Conservation (phyloP, 2,113 vertebrate species). For the Oreotragus oreotragus region DNA sequence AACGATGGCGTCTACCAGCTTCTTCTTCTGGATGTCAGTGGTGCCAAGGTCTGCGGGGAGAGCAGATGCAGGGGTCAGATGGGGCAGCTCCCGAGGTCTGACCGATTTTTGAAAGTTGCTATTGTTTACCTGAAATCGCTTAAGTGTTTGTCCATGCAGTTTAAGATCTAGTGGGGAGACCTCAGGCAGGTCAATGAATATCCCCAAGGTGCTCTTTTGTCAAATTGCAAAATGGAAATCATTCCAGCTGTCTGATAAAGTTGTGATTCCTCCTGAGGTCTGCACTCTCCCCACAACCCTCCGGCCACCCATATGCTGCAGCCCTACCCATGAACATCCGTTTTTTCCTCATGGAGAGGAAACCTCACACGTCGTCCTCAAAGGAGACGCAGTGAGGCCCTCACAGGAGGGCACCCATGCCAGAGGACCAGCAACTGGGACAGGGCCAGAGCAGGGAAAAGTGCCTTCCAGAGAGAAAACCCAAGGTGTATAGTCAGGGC, state of each 20-base stretch:
- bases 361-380: not conserved
- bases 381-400: not conserved
- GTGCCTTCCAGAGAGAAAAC: not conserved
- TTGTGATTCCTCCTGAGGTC: too few relatives aligned
- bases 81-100: fast-evolving
- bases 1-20: conserved; percentile 91
- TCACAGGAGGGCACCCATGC: not conserved
- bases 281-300: too few relatives aligned
- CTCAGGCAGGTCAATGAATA: fast-evolving
- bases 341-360: not conserved
- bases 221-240: not conserved
- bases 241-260: fast-evolving
- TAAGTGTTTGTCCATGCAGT: not conserved
- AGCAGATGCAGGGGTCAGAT: not conserved
- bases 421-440: not conserved
- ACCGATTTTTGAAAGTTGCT: fast-evolving
- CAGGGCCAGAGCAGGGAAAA: not conserved
- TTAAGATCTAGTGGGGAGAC: not conserved
- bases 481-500: fast-evolving
- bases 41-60: conserved; percentile 84
- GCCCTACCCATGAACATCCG: fast-evolving
- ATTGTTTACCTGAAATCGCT: fast-evolving
- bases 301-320: fast-evolving
- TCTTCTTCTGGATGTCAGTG: conserved; percentile 90
- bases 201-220: not conserved